These are phyloP conservation scores for Moxostoma hubbsi DNA, from an alignment of 2,797 vertebrate genomes.

Conservation along the genomic window DNA sequence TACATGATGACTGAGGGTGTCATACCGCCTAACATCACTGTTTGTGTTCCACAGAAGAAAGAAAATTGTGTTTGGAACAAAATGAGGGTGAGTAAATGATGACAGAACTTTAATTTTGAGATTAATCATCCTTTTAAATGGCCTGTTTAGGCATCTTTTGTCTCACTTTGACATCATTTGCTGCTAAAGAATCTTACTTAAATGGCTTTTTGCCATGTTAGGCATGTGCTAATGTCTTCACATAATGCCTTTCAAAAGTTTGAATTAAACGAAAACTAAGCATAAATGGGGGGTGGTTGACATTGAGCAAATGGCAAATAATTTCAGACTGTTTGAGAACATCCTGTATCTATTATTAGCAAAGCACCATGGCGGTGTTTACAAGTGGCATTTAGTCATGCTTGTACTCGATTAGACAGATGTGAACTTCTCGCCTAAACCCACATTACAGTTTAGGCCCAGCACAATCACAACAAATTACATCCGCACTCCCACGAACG, in stretches of 20 bases:
- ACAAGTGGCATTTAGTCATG: constrained; percentile 41
- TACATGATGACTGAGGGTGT: too few species aligned
- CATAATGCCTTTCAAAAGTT: constrained; percentile 62
- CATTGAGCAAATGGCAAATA: constrained; percentile 39
- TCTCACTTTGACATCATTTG: neutral
- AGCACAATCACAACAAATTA: constrained; percentile 37
- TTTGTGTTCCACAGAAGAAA: too few species aligned
- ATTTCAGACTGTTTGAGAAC: constrained; percentile 42
- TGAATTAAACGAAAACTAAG: constrained; percentile 62
- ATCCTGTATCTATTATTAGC: constrained; percentile 46
- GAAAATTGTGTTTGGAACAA: too few species aligned
- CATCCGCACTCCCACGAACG: constrained; percentile 28
- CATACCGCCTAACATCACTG: too few species aligned
- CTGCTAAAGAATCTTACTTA: constrained; percentile 44
- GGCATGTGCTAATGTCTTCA: constrained; percentile 62
- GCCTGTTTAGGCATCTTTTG: constrained; percentile 1
- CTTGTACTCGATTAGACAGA: constrained; percentile 47
- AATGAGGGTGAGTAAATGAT: too few species aligned
- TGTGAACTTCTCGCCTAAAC: constrained; percentile 46
- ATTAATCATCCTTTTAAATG: neutral
- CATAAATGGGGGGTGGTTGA: constrained; percentile 45
- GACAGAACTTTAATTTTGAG: too few species aligned
- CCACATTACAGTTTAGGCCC: constrained; percentile 23
- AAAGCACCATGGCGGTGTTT: constrained; percentile 34
- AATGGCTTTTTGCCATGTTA: constrained; percentile 56